Evolutionary conservation across 2,113 vertebrate genomes (phyloP).

Genomic region (Campylorhamphus procurvoides): DNA sequence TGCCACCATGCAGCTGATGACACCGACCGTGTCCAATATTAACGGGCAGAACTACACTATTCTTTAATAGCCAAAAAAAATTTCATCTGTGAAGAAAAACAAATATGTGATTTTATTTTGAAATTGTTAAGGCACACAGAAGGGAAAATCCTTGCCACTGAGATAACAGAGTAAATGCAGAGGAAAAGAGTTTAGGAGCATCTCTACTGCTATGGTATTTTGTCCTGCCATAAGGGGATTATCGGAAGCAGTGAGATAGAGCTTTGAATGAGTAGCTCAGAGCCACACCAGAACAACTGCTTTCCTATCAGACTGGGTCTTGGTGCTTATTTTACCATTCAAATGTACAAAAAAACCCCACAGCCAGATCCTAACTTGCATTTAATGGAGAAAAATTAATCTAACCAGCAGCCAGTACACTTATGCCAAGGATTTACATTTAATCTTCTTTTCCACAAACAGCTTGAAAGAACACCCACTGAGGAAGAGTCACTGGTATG

Average conservation of each 20-base stretch:
- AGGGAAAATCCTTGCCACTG: background rate
- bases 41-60: background rate
- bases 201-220: background rate
- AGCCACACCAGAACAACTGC: background rate
- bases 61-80: background rate
- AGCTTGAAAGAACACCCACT: background rate
- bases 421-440: background rate
- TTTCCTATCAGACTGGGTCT: background rate
- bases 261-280: background rate
- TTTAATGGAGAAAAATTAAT: background rate
- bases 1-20: background rate
- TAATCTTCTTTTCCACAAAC: background rate
- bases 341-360: background rate
- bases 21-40: background rate
- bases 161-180: background rate
- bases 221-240: background rate
- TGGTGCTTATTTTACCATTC: background rate
- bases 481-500: background rate
- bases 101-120: background rate
- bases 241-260: background rate
- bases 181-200: background rate
- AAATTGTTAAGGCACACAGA: background rate
- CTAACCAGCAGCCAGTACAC: background rate
- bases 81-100: background rate
- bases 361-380: background rate